These are phyloP conservation scores for Corythoichthys haematopterus DNA, from an alignment of 2,113 vertebrate genomes.

Conservation along the genomic window DNA sequence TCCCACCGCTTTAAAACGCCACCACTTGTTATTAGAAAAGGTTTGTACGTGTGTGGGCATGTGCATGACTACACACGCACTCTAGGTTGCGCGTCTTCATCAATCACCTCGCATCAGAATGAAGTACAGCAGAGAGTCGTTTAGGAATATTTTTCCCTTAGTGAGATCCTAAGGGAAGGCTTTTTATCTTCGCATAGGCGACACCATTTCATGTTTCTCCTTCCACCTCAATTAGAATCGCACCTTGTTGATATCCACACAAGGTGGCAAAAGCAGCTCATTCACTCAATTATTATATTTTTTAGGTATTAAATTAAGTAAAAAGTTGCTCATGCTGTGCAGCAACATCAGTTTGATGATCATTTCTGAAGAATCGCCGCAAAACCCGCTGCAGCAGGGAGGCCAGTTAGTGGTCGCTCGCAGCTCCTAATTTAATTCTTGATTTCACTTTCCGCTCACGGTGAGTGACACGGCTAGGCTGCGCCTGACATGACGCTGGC, in stretches of 20 bases:
- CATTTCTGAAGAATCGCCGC: too few relatives aligned
- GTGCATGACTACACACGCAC: not conserved
- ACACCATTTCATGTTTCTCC: not conserved
- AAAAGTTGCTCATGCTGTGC: too few relatives aligned
- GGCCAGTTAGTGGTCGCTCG: not conserved
- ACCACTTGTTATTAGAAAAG: constrained; percentile 49
- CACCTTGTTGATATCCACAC: not conserved
- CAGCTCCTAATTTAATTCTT: not conserved
- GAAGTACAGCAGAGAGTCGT: constrained; percentile 1
- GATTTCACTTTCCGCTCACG: not conserved
- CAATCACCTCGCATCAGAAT: constrained; percentile 11
- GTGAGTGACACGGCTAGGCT: not conserved
- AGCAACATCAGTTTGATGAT: too few relatives aligned
- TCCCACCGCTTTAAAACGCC: constrained; percentile 59
- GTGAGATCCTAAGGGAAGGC: constrained; percentile 26
- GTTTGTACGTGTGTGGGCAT: constrained; percentile 40
- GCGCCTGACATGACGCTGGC: not conserved
- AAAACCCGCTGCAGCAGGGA: not conserved
- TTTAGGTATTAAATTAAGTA: too few relatives aligned
- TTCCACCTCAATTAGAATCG: not conserved
- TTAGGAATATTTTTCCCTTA: constrained; percentile 32
- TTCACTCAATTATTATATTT: not conserved
- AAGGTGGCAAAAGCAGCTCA: not conserved
- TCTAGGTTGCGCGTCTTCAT: too few relatives aligned
- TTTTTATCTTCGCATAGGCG: constrained; percentile 46